These are phyloP conservation scores for Rhynchomys soricoides DNA, from an alignment of 2,113 vertebrate genomes.

Conservation along the genomic window DNA sequence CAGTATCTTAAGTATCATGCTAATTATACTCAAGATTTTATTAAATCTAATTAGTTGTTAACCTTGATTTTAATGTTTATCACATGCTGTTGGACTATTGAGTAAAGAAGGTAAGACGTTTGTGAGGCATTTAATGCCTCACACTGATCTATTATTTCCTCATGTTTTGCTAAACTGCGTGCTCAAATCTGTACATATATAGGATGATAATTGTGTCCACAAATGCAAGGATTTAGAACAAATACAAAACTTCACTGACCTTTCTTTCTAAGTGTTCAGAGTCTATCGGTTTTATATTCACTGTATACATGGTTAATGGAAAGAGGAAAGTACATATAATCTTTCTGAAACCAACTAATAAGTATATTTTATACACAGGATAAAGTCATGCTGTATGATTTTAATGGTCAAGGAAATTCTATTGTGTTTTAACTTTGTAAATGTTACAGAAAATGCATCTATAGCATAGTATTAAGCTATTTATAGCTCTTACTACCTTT, in stretches of 20 bases:
- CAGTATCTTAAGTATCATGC: not conserved
- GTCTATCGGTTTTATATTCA: not conserved
- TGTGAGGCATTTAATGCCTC: not conserved
- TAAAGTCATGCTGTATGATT: not conserved
- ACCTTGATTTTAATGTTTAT: not conserved
- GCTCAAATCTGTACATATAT: not conserved
- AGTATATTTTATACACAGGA: not conserved
- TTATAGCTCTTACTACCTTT: not conserved
- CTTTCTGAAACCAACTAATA: not conserved
- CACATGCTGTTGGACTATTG: not conserved
- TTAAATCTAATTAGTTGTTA: not conserved
- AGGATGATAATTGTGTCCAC: not conserved
- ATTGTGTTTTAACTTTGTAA: not conserved
- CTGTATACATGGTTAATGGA: not conserved
- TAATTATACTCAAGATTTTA: not conserved
- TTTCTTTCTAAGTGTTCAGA: not conserved
- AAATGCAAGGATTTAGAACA: not conserved
- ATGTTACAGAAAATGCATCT: not conserved
- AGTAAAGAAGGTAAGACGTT: not conserved
- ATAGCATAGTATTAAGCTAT: not conserved
- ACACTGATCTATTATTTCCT: not conserved
- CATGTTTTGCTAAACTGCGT: not conserved
- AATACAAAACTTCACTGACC: not conserved
- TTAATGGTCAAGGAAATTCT: not conserved
- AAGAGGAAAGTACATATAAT: not conserved